Base-by-base conservation (phyloP, 2,888 invertebrate species). In the Mythimna ferrago region DNA sequence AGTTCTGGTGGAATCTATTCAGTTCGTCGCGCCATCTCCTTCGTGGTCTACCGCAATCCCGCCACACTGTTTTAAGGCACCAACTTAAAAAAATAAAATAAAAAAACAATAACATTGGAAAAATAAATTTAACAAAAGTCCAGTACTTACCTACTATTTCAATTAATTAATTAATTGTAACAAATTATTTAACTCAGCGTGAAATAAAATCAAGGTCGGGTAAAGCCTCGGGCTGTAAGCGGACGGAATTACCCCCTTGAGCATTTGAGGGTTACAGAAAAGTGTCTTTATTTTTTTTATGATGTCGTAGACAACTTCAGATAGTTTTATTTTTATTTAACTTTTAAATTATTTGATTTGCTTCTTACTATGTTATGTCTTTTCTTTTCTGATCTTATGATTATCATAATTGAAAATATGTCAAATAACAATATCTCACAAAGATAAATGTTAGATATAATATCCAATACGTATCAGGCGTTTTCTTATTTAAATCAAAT, bases 221-320 rank as follows among this genome's bases (percentile, higher is more conserved):
- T 68, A 51, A 66, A 21, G 63, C 80, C 72, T 57, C 35, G 21
- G 80, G 80, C 62, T 63, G 32, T 58, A 26, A 65, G n/a, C 44
- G 51, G 51, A 14, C 41, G 0, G 60, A 75, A 64, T 63, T 54
- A 64, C 58, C 75, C 66, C 51, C 21, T 44, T 11, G 58, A 54
- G n/a, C 63, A 41, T 60, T 56, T 35, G 10, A 58, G 68, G 41
- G 74, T 74, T 69, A 51, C 38, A 38, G 61, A 60, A 72, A 78
- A 56, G 44, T 38, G 14, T 21, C 16, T 71, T 32, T 14, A n/a
- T 72, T 44, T 0, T 9, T 38, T 38, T 38, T 38, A 9, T 9
- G 38, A n/a, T 41, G 32, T 54, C 6, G 14, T 71, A 1, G 2
- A 16, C 7, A 48, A 57, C 7, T 56, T 35, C 14, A 16, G n/a